These are phyloP conservation scores for Trichogramma dendrolimi DNA, from an alignment of 2,888 invertebrate genomes.

Conservation along the genomic window DNA sequence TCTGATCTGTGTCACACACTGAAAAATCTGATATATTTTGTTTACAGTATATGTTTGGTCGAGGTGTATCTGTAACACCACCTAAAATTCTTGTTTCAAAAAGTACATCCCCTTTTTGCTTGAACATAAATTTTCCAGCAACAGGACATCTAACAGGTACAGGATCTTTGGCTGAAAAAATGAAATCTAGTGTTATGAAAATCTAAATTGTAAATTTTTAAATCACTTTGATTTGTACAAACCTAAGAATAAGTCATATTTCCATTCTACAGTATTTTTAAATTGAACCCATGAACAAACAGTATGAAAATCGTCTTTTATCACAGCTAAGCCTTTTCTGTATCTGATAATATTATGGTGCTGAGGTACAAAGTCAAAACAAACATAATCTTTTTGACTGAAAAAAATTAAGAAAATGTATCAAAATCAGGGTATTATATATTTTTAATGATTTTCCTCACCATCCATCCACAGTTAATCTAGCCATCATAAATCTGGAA, in stretches of 20 bases:
- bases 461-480: constrained; percentile 93
- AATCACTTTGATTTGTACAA: constrained; percentile 28
- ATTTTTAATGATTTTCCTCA: constrained; percentile 41
- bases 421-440: not conserved
- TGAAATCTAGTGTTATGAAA: not conserved
- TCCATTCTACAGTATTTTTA: constrained; percentile 78
- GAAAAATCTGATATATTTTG: constrained; percentile 92
- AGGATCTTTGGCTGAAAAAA: constrained; percentile 70
- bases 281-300: constrained; percentile 95
- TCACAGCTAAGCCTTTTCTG: constrained; percentile 81
- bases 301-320: constrained; percentile 84
- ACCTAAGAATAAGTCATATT: constrained; percentile 76
- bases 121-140: constrained; percentile 93
- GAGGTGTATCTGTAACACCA: constrained; percentile 88
- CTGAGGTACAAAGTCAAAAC: constrained; percentile 92
- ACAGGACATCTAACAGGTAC: constrained; percentile 91
- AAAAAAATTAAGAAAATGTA: constrained; percentile 14
- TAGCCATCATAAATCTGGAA: constrained; percentile 89
- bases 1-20: constrained; percentile 92
- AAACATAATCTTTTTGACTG: constrained; percentile 95
- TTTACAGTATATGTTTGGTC: constrained; percentile 88
- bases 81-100: constrained; percentile 94
- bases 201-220: constrained; percentile 1
- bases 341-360: constrained; percentile 95
- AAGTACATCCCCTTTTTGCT: constrained; percentile 82